Evolutionary conservation across 2,888 invertebrate genomes (phyloP).

Genomic region (Chloroclystis v-ata): DNA sequence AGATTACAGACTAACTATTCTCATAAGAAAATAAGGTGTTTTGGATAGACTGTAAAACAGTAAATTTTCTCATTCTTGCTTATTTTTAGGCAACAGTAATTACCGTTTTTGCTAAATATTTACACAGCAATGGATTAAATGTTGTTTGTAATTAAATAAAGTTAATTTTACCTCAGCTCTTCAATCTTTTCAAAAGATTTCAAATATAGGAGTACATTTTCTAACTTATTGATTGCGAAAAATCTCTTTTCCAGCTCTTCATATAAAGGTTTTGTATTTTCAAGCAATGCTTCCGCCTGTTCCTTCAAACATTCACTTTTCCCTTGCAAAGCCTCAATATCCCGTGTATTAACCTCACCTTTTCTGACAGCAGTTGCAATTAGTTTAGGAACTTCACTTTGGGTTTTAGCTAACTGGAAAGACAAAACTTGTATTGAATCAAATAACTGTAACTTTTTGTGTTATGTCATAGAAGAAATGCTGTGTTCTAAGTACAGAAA

Average conservation of each 20-base stretch:
- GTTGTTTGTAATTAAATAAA: neutral
- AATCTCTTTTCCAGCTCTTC: constrained; percentile 63
- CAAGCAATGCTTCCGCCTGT: constrained; percentile 59
- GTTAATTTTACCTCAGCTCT: constrained; percentile 79
- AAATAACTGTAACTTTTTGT: too few relatives aligned
- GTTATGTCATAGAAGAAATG: too few relatives aligned
- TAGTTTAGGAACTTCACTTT: constrained; percentile 80
- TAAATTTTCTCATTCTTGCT: too few relatives aligned
- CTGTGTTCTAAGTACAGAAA: too few relatives aligned
- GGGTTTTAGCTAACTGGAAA: constrained; percentile 80
- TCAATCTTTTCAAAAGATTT: constrained; percentile 84
- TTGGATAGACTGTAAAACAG: too few relatives aligned
- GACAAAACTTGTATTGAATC: neutral
- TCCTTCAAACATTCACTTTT: constrained; percentile 64
- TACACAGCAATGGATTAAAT: too few relatives aligned
- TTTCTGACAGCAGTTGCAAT: constrained; percentile 80
- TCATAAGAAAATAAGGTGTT: too few relatives aligned
- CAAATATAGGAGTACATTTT: constrained; percentile 81
- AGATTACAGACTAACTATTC: too few relatives aligned
- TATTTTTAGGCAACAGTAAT: too few relatives aligned
- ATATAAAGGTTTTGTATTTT: constrained; percentile 60
- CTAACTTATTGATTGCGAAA: constrained; percentile 72
- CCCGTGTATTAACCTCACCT: constrained; percentile 77
- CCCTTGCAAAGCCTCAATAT: constrained; percentile 63
- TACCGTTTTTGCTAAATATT: too few relatives aligned